Conservation (phyloP, 1,140 invertebrate species). For the Ooceraea biroi region DNA sequence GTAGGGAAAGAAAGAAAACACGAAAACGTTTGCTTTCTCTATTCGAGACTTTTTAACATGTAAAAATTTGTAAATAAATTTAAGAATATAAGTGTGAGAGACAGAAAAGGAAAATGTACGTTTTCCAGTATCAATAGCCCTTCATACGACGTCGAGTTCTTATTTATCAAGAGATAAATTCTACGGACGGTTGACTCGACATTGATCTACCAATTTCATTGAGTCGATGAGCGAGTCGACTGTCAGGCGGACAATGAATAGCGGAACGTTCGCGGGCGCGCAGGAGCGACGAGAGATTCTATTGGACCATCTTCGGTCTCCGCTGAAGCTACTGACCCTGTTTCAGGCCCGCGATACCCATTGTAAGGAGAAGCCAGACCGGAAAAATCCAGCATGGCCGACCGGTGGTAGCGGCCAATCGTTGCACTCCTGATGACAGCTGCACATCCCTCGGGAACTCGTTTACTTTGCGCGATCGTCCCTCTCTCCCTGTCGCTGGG, state of each 20-base stretch:
- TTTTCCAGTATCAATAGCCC: not conserved
- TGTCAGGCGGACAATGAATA: constrained; percentile 46
- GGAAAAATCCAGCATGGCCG: constrained; percentile 85
- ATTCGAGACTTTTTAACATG: not conserved
- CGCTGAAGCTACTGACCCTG: constrained; percentile 62
- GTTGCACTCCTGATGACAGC: constrained; percentile 81
- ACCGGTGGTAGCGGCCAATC: constrained; percentile 78
- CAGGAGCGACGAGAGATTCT: constrained; percentile 34
- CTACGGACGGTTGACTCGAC: constrained; percentile 1
- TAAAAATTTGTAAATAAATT: not conserved
- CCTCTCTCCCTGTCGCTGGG: constrained; percentile 62
- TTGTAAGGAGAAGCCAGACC: constrained; percentile 82
- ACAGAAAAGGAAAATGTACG: not conserved
- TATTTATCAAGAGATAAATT: constrained; percentile 19
- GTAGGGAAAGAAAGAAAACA: no score
- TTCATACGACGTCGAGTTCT: not conserved
- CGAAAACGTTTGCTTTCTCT: not conserved
- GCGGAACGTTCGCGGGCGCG: constrained; percentile 19
- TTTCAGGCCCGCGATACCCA: constrained; percentile 62
- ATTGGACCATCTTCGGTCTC: constrained; percentile 60
- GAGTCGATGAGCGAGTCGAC: constrained; percentile 3
- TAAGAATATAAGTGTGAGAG: not conserved
- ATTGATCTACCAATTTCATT: constrained; percentile 16
- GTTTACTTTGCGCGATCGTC: constrained; percentile 65
- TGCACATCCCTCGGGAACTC: constrained; percentile 82